Conservation (phyloP, 2,888 invertebrate genomes). For the Imbricaverruca yamaguchii region DNA sequence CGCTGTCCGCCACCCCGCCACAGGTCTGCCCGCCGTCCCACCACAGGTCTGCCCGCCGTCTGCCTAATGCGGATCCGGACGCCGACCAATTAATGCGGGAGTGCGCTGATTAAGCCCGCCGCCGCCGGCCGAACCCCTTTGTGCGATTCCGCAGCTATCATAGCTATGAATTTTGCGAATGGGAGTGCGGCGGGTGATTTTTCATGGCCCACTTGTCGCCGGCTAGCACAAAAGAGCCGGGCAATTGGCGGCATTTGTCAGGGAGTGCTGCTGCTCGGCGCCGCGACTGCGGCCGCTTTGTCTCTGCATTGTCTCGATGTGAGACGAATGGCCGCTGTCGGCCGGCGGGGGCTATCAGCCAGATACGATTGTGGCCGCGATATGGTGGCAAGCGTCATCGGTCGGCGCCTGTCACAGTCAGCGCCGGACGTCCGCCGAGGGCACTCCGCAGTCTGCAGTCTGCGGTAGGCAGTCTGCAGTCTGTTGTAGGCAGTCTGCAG, state of each 20-base stretch:
- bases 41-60: neutral
- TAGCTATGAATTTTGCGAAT: neutral
- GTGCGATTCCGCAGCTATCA: neutral
- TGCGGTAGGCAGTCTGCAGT: no score
- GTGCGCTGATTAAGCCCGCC: neutral
- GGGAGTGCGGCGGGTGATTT: neutral
- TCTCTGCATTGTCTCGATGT: neutral
- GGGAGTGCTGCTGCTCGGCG: neutral
- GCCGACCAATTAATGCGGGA: neutral
- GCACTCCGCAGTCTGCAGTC: no score
- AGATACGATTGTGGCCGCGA: slow-evolving; percentile 14
- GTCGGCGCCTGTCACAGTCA: no score
- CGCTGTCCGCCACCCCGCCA: neutral
- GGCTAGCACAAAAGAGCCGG: neutral
- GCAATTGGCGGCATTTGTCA: neutral
- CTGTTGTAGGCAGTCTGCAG: no score
- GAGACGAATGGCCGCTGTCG: neutral
- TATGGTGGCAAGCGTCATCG: neutral
- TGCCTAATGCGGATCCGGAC: neutral
- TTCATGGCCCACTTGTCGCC: neutral
- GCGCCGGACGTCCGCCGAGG: no score
- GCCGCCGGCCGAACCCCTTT: neutral
- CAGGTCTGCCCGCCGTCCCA: neutral
- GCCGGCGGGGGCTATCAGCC: neutral
- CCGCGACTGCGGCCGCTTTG: neutral